Evolutionary conservation across 2,797 vertebrate species (phyloP).

Genomic region (Squalus acanthias): DNA sequence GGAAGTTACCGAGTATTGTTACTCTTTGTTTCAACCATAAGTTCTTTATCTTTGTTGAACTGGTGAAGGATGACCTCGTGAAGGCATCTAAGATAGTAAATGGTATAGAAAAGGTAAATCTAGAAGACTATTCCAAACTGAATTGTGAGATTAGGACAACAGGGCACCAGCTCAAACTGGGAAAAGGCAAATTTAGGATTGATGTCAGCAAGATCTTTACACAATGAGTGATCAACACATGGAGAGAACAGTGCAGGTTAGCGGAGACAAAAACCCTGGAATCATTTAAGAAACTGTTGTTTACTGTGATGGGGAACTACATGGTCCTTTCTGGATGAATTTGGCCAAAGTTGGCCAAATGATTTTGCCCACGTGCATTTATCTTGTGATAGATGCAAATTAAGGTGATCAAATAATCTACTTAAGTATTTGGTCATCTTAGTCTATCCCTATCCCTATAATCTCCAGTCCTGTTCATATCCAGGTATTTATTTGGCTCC

Average conservation of each 20-base stretch:
- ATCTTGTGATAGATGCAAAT: neutral
- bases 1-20: neutral
- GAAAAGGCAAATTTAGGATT: neutral
- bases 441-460: too few species aligned
- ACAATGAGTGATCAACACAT: neutral
- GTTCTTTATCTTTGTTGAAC: neutral
- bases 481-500: neutral
- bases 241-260: neutral
- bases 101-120: neutral
- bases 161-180: neutral
- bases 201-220: neutral
- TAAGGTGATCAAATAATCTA: too few species aligned
- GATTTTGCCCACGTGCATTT: neutral
- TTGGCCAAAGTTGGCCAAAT: neutral
- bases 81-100: neutral
- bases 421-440: too few species aligned
- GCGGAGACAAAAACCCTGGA: neutral
- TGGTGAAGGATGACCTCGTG: neutral
- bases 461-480: neutral
- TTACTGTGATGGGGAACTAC: too few species aligned
- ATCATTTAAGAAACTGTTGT: neutral
- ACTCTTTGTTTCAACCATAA: neutral
- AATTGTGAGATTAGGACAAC: neutral
- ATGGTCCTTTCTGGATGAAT: neutral
- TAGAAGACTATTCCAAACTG: neutral